Conservation (phyloP, 1,140 invertebrate species). For the Megalonaias nervosa region DNA sequence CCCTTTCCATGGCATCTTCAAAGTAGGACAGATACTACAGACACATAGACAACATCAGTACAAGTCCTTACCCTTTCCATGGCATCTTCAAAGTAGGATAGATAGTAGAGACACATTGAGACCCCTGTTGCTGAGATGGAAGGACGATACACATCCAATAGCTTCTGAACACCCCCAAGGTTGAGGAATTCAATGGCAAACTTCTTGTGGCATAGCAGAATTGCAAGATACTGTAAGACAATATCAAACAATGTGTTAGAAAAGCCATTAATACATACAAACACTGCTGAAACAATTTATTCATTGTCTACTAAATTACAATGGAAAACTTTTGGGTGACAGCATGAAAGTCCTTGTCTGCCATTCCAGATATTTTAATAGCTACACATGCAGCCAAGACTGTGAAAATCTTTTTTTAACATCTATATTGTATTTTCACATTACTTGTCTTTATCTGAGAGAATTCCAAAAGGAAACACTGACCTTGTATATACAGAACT, state of each 20-base stretch:
- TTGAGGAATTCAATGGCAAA: constrained; percentile 96
- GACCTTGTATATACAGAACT: too few species aligned
- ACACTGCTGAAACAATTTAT: too few species aligned
- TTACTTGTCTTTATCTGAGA: too few species aligned
- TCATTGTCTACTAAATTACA: too few species aligned
- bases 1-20: constrained; percentile 98
- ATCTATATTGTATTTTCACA: too few species aligned
- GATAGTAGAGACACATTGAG: constrained; percentile 95
- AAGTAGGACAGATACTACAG: constrained; percentile 97
- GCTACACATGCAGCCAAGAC: too few species aligned
- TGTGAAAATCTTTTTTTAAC: too few species aligned
- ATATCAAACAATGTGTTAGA: not conserved
- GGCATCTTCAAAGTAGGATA: constrained; percentile 97
- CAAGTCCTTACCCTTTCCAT: constrained; percentile 83
- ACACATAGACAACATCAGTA: constrained; percentile 83
- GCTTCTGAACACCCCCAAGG: constrained; percentile 84
- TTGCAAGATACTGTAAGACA: constrained; percentile 86
- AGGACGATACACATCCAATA: constrained; percentile 91
- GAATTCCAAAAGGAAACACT: too few species aligned
- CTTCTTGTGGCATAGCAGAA: constrained; percentile 96
- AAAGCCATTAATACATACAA: too few species aligned
- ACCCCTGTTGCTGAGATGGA: constrained; percentile 96
- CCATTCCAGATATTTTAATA: too few species aligned
- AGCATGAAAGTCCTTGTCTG: too few species aligned
- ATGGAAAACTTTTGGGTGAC: too few species aligned